These are phyloP conservation scores for Charaxes varanes DNA, from an alignment of 1,140 invertebrate genomes.

Conservation along the genomic window DNA sequence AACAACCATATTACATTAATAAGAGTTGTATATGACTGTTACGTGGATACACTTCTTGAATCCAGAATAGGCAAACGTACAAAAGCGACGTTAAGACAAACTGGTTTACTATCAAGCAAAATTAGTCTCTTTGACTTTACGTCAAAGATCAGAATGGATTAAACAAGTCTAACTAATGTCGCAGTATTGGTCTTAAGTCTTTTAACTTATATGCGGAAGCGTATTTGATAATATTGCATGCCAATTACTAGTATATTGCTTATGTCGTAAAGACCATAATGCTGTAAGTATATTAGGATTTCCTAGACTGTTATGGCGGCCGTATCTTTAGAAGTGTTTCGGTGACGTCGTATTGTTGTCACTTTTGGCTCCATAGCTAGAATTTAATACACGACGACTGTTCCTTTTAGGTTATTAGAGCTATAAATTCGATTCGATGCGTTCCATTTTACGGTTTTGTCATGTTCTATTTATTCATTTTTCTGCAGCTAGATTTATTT, in stretches of 20 bases:
- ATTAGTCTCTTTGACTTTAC: neutral
- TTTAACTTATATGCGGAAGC: conserved; percentile 1
- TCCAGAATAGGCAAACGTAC: conserved; percentile 6
- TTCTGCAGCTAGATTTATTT: no score
- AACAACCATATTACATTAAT: conserved; percentile 3
- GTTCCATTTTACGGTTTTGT: no score
- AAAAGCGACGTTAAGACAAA: conserved; percentile 1
- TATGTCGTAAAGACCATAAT: neutral
- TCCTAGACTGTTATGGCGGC: neutral
- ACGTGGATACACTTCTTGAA: conserved; percentile 2
- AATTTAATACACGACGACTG: conserved; percentile 7
- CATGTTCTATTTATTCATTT: no score
- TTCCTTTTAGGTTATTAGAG: conserved; percentile 11
- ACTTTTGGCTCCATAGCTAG: conserved; percentile 11
- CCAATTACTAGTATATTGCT: neutral
- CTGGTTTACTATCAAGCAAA: neutral
- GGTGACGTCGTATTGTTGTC: conserved; percentile 13
- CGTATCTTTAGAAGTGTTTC: conserved; percentile 9
- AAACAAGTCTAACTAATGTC: neutral
- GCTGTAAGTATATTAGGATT: neutral
- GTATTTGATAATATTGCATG: neutral
- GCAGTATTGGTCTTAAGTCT: conserved; percentile 4
- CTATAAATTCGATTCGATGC: conserved; percentile 8
- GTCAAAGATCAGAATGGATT: conserved; percentile 1
- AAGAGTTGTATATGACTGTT: conserved; percentile 5